Percentiles rank a stretch among this genome's conserved stretches.
These are phyloP conservation scores for Sebastes hopkinsi DNA, from an alignment of 2,797 vertebrate genomes.

Conservation along the genomic window DNA sequence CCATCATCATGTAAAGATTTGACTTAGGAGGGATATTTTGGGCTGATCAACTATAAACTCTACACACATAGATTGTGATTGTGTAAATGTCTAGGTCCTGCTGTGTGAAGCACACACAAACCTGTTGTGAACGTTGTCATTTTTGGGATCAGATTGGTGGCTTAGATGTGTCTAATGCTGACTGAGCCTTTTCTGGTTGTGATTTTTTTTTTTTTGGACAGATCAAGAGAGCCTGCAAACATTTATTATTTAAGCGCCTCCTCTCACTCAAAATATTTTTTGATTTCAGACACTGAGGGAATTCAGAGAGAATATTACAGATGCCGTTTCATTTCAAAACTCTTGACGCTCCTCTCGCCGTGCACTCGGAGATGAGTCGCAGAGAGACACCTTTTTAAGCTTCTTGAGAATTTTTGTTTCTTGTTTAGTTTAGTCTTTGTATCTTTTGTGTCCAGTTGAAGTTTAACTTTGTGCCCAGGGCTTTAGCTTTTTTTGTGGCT, in stretches of 20 bases:
- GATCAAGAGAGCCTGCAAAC: slow-evolving; percentile 22
- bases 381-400: slow-evolving; percentile 5
- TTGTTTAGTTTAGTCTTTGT: not conserved
- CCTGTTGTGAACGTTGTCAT: not conserved
- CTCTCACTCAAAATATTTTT: slow-evolving; percentile 40
- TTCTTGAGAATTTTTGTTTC: not conserved
- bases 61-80: not conserved
- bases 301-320: slow-evolving; percentile 37
- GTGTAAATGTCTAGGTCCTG: not conserved
- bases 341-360: not conserved
- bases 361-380: slow-evolving; percentile 5
- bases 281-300: slow-evolving; percentile 30
- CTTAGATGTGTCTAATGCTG: slow-evolving; percentile 22
- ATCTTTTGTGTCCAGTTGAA: slow-evolving; percentile 10
- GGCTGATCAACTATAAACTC: not conserved
- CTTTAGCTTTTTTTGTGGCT: slow-evolving; percentile 16
- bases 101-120: not conserved
- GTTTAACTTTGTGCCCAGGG: not conserved
- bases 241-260: slow-evolving; percentile 49
- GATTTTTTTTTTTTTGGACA: slow-evolving; percentile 27
- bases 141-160: slow-evolving; percentile 1
- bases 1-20: slow-evolving; percentile 6
- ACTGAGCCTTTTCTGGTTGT: slow-evolving; percentile 26
- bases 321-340: slow-evolving; percentile 51
- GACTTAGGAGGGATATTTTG: slow-evolving; percentile 2